phyloP scores from a whole-genome alignment of 2,113 vertebrate genomes.

The Chaetura pelagica region DNA sequence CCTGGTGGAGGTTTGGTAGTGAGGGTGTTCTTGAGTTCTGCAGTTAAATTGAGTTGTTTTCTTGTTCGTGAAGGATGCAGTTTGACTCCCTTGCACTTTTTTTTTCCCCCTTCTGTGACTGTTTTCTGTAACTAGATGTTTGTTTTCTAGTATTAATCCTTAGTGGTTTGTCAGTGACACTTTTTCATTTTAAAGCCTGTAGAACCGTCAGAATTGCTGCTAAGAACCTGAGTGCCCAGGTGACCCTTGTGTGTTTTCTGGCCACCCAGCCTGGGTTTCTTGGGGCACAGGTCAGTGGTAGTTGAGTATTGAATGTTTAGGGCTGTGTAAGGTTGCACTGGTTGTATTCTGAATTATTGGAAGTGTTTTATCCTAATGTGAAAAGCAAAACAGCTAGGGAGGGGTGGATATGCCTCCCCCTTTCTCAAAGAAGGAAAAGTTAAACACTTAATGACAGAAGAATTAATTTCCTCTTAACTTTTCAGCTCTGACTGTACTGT shows the following conservation, averaged over 20 bases:
- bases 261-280: background rate
- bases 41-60: background rate
- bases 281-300: background rate
- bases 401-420: background rate
- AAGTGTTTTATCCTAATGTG: background rate
- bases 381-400: background rate
- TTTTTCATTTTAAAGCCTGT: background rate
- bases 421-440: background rate
- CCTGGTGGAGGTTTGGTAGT: background rate
- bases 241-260: background rate
- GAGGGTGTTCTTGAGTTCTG: background rate
- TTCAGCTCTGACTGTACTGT: background rate
- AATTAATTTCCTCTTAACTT: background rate
- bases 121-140: background rate
- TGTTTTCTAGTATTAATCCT: background rate
- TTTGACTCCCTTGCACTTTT: background rate
- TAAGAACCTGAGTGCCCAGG: background rate
- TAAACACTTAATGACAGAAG: background rate
- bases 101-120: background rate
- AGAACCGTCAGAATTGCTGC: background rate
- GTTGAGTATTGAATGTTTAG: no score
- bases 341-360: background rate
- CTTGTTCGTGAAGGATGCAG: background rate
- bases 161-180: background rate
- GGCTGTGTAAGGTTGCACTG: accelerated